Percentiles rank a stretch among this genome's conserved stretches.
These are phyloP conservation scores for Drosophila histrio DNA, from an alignment of 2,888 invertebrate species.

Conservation along the genomic window DNA sequence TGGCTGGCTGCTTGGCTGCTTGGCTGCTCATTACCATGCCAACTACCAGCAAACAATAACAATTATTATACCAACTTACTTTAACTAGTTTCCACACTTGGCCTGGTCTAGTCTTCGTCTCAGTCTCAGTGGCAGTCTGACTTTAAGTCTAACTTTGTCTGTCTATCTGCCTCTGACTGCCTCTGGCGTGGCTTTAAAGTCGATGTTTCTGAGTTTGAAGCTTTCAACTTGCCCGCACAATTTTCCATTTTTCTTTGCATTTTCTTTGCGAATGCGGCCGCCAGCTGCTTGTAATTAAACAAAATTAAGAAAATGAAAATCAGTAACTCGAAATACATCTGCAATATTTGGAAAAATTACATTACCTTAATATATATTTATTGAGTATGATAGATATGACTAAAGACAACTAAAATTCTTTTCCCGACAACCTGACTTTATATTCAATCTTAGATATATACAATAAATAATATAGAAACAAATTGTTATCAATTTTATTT, in stretches of 20 bases:
- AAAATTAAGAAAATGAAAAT: slow-evolving; percentile 36
- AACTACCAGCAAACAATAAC: slow-evolving; percentile 58
- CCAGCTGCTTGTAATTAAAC: slow-evolving; percentile 56
- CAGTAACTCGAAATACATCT: neutral
- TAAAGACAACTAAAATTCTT: too few species aligned
- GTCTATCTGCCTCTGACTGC: slow-evolving; percentile 16
- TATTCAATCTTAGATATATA: too few species aligned
- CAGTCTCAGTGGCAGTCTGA: slow-evolving; percentile 13
- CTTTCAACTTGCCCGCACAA: slow-evolving; percentile 68
- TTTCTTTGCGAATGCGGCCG: slow-evolving; percentile 77
- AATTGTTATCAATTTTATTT: too few species aligned
- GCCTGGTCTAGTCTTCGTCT: slow-evolving; percentile 73
- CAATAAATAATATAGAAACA: too few species aligned
- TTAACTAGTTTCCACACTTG: slow-evolving; percentile 80
- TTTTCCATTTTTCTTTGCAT: slow-evolving; percentile 67
- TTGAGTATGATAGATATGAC: neutral
- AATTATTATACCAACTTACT: slow-evolving; percentile 71
- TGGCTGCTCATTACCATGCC: slow-evolving; percentile 76
- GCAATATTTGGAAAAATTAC: slow-evolving; percentile 3
- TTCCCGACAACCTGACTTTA: too few species aligned
- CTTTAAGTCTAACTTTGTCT: slow-evolving; percentile 17
- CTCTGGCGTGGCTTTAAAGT: slow-evolving; percentile 33
- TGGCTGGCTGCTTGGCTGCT: slow-evolving; percentile 36
- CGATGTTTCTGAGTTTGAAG: slow-evolving; percentile 25
- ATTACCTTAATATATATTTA: neutral